Conservation (phyloP, 2,888 invertebrate species). For the Germaria angustata region DNA sequence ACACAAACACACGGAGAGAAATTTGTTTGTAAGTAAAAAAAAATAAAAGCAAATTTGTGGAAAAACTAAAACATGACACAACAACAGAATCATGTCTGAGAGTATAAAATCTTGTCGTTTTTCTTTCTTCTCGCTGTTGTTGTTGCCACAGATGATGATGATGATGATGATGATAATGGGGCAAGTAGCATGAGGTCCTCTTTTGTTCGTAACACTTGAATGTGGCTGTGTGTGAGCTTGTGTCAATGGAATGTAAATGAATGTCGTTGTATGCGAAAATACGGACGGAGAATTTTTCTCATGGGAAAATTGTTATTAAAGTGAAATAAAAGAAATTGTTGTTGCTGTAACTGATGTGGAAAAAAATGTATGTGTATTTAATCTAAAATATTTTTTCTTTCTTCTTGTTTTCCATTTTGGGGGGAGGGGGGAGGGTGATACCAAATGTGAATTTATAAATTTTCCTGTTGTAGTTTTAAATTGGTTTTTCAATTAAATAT, state of each 20-base stretch:
- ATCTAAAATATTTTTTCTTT: conserved; percentile 12
- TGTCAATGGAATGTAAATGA: conserved; percentile 7
- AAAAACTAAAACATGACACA: conserved; percentile 64
- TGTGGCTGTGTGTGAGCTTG: background rate
- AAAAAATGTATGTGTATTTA: conserved; percentile 37
- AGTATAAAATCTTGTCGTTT: conserved; percentile 34
- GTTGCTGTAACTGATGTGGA: conserved; percentile 6
- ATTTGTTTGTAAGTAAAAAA: background rate
- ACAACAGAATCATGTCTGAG: conserved; percentile 63
- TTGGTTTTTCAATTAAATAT: conserved; percentile 45
- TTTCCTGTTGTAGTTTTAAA: conserved; percentile 37
- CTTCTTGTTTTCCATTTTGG: background rate
- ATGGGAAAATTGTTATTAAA: conserved; percentile 64
- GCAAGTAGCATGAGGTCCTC: background rate
- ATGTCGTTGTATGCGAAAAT: conserved; percentile 40
- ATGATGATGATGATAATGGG: background rate
- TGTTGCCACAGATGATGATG: conserved; percentile 12
- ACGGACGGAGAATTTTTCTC: conserved; percentile 54
- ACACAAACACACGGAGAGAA: background rate
- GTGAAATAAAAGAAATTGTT: conserved; percentile 46
- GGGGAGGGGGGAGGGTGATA: background rate
- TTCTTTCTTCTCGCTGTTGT: background rate
- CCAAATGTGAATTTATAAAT: background rate
- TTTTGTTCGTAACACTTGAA: conserved; percentile 24
- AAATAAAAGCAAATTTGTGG: conserved; percentile 61